These are phyloP conservation scores for Thymelicus lineola DNA, from an alignment of 2,888 invertebrate genomes.

Conservation along the genomic window DNA sequence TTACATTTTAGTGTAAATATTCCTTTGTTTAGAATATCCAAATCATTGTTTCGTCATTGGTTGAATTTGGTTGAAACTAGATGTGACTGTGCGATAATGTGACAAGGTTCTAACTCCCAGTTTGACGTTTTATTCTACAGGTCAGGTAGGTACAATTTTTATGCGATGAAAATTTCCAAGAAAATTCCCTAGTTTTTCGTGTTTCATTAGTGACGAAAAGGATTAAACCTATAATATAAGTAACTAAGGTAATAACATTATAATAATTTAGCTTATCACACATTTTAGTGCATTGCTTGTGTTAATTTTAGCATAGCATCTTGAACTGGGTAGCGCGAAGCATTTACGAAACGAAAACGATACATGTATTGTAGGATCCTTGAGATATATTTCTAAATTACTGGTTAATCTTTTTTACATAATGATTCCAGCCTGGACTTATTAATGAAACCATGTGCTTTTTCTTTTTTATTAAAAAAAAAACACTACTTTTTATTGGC, in stretches of 20 bases:
- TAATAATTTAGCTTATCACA: neutral
- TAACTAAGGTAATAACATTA: neutral
- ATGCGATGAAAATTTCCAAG: neutral
- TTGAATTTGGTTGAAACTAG: too few species aligned
- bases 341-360: too few species aligned
- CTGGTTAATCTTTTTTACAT: too few species aligned
- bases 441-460: too few species aligned
- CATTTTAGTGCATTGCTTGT: neutral
- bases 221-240: neutral
- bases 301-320: neutral
- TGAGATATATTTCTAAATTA: too few species aligned
- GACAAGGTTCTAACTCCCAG: conserved; percentile 3
- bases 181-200: neutral
- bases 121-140: neutral
- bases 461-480: too few species aligned
- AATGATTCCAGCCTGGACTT: too few species aligned
- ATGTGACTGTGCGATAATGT: neutral
- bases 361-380: too few species aligned
- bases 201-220: neutral
- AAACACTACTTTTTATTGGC: too few species aligned
- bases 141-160: neutral
- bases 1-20: too few species aligned
- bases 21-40: too few species aligned
- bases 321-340: neutral
- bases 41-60: too few species aligned